These are phyloP conservation scores for Pristionchus maxplancki DNA, from an alignment of 2,888 invertebrate genomes.

Conservation along the genomic window DNA sequence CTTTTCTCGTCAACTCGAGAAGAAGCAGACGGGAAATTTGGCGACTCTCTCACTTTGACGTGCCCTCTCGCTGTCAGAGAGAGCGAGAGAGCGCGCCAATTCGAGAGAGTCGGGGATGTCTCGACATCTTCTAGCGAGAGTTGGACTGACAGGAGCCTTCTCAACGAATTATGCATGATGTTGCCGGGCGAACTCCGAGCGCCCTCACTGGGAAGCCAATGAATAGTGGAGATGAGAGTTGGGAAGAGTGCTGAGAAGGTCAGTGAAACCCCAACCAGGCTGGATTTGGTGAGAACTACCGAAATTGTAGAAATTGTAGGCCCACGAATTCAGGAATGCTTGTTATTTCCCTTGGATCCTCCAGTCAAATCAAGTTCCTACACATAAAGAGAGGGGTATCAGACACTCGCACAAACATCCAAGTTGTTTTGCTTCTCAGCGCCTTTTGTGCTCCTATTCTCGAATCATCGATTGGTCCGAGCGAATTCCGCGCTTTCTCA, in stretches of 20 bases:
- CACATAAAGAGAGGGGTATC: constrained; percentile 6
- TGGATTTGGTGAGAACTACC: too few relatives aligned
- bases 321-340: too few relatives aligned
- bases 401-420: background rate
- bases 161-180: background rate
- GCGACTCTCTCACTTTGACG: background rate
- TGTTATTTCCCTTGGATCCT: background rate
- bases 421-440: background rate
- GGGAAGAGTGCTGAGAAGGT: background rate
- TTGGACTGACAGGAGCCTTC: background rate
- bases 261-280: too few relatives aligned
- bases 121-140: background rate
- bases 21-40: background rate
- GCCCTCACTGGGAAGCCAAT: background rate
- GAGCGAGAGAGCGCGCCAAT: background rate
- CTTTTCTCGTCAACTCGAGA: constrained; percentile 16
- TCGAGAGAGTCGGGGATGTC: too few relatives aligned
- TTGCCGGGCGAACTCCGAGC: background rate
- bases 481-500: constrained; percentile 1
- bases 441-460: background rate
- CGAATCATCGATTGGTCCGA: background rate
- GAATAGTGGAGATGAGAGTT: background rate
- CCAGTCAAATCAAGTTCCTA: background rate
- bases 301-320: too few relatives aligned
- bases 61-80: background rate